Evolutionary conservation across 2,888 invertebrate species (phyloP).

Genomic region (Gastrophysa polygoni): DNA sequence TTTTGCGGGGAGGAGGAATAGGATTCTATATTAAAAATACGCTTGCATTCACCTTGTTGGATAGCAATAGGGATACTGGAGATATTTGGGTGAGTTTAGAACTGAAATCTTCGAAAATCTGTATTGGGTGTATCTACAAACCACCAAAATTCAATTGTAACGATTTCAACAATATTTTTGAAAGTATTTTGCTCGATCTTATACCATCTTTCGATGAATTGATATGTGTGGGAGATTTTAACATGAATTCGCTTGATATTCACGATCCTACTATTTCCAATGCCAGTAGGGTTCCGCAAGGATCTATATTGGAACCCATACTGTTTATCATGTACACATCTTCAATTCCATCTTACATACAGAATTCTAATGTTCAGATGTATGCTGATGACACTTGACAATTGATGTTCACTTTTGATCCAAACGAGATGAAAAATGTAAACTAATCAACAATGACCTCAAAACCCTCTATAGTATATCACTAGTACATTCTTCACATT

Average conservation of each 20-base stretch:
- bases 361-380: too few species aligned
- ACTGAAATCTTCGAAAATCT: too few species aligned
- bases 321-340: not conserved
- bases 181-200: conserved; percentile 2
- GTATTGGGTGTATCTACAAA: too few species aligned
- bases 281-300: not conserved
- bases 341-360: not conserved
- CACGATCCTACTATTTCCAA: too few species aligned
- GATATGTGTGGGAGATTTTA: not conserved
- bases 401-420: not conserved
- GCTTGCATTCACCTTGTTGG: not conserved
- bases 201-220: conserved; percentile 4
- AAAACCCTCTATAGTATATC: not conserved
- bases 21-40: not conserved
- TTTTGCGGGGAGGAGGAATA: not conserved
- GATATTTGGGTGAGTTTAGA: conserved; percentile 1
- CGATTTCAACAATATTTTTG: conserved; percentile 3
- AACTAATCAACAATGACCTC: conserved; percentile 2
- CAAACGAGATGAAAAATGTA: not conserved
- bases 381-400: not conserved
- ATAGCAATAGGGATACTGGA: not conserved
- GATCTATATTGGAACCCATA: not conserved
- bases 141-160: conserved; percentile 1
- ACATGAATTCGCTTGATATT: not conserved
- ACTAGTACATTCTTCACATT: not conserved